Conservation (phyloP, 2,797 vertebrate genomes). For the Sylvilagus floridanus region DNA sequence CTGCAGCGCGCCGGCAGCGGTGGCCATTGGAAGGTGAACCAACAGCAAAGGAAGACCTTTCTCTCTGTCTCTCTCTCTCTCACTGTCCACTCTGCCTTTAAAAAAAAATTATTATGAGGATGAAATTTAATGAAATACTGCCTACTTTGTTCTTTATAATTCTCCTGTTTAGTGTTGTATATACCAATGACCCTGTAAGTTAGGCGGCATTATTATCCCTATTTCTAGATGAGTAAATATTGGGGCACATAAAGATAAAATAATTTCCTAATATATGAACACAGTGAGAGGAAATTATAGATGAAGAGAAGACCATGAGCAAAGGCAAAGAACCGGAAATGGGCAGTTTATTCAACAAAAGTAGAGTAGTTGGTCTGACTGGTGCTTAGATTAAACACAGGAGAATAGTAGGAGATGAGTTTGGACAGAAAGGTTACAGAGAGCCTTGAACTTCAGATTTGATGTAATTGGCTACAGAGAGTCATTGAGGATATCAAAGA, state of each 20-base stretch:
- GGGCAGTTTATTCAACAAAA: slow-evolving; percentile 4
- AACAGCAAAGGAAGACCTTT: too few species aligned
- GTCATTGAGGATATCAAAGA: slow-evolving; percentile 40
- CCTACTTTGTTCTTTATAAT: neutral
- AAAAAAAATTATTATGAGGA: too few species aligned
- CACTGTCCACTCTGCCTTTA: too few species aligned
- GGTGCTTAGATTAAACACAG: slow-evolving; percentile 12
- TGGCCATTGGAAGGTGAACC: too few species aligned
- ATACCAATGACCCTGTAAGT: neutral
- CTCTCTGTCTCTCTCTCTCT: too few species aligned
- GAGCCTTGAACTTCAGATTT: slow-evolving; percentile 55
- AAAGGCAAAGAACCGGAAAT: slow-evolving; percentile 29
- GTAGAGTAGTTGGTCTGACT: neutral
- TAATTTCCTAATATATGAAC: neutral
- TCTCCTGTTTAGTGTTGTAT: neutral
- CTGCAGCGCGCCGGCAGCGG: too few species aligned
- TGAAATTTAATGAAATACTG: neutral
- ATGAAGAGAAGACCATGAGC: neutral
- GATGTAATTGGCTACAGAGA: slow-evolving; percentile 48
- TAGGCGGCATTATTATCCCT: neutral
- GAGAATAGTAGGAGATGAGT: neutral
- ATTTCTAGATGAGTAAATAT: slow-evolving; percentile 23
- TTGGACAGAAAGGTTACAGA: slow-evolving; percentile 29
- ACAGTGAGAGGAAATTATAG: neutral
- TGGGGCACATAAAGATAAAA: neutral